Conservation (phyloP, 2,888 invertebrate species). For the Drosophila anceps region DNA sequence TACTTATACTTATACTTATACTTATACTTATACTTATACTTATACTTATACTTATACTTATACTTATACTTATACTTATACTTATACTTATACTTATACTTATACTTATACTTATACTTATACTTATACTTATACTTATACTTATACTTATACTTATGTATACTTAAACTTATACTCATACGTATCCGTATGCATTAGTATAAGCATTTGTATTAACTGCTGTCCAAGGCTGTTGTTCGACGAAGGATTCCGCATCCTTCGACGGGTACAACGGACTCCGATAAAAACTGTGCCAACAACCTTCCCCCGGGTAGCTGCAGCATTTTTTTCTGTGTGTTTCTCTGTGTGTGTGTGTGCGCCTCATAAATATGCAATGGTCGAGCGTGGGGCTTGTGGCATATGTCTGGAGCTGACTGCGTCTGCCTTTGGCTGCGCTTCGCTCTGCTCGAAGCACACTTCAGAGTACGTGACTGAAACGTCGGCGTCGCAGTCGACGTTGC, state of each 20-base stretch:
- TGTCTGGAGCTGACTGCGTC: constrained; percentile 36
- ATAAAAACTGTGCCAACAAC: constrained; percentile 68
- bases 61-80: constrained; percentile 5
- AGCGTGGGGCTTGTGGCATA: constrained; percentile 5
- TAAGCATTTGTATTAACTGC: not conserved
- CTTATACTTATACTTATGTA: constrained; percentile 2
- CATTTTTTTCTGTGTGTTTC: not conserved
- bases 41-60: not conserved
- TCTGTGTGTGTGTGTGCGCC: constrained; percentile 15
- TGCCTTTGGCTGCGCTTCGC: not conserved
- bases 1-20: not conserved
- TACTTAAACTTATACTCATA: constrained; percentile 1
- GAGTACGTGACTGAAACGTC: constrained; percentile 68
- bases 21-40: not conserved
- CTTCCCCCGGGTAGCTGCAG: constrained; percentile 39
- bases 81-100: constrained; percentile 1
- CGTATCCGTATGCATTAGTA: not conserved
- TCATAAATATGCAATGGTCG: constrained; percentile 64
- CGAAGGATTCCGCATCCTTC: constrained; percentile 50
- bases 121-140: constrained; percentile 2
- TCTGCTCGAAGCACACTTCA: constrained; percentile 60
- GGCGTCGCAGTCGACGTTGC: constrained; percentile 20
- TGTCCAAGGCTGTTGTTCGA: constrained; percentile 46
- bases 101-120: constrained; percentile 1
- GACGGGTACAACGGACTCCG: constrained; percentile 50